Base-by-base conservation (phyloP, 2,113 vertebrate genomes). In the Dinomys branickii region DNA sequence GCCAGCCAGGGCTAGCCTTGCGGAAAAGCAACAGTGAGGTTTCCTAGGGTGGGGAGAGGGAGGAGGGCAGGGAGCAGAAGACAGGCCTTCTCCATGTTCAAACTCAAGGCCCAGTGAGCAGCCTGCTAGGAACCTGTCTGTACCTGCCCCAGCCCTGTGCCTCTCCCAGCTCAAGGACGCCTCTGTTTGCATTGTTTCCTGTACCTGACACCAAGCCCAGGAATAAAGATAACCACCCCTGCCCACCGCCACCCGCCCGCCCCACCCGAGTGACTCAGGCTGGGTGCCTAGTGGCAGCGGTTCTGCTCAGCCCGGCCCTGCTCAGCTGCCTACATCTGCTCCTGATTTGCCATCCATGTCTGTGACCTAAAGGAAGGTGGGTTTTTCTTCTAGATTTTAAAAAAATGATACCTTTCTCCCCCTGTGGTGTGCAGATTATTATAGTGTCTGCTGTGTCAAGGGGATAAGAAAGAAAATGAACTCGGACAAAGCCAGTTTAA, bases 171-270 rank as follows among this genome's bases (percentile, higher is more conserved):
- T 97, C 98, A 91, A 93, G 96, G 97, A 97, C 97, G 98, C 98
- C 95, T 96, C 97, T 98, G 97, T 97, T 98, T 84, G 26, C 97
- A 98, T 98, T 98, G 98, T 98, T 98, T 91, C 98, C 97, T 94
- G 94, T 82, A 87, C 97, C 98, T 98, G 98, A 98, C 98, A 95
- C 98, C 98, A 98, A 91, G 96, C 97, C 95, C 97, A 61, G 93
- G 98, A 98, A 98, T 97, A 98, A 98, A 97, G 98, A 98, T 97
- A 97, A 95, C 93, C 94, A 93, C 95, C 98, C 98, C 85, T 94
- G 94, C 87, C 89, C 82, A 65, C 65, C 0, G 1, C 92, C 20
- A 65, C 98, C 96, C 85, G 90, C 98, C 98, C 97, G 97, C 81
- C 96, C 97, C 75, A 6, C 52, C 30, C 94, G 92, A 97, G 98